Base-by-base conservation (phyloP, 2,888 invertebrate species). In the Arge pagana region DNA sequence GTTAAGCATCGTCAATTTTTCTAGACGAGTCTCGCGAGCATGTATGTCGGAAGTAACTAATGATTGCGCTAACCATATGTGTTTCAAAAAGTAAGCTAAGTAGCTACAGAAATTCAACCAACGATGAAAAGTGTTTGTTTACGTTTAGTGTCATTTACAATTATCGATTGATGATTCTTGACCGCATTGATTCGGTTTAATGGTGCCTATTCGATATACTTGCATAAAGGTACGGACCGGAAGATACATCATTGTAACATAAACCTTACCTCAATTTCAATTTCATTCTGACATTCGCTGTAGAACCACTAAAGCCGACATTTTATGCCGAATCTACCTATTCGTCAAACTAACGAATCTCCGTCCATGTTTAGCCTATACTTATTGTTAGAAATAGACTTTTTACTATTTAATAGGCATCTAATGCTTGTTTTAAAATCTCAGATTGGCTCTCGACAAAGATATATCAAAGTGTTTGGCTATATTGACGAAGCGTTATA, bases 41-140 rank as follows among this genome's bases (percentile, higher is more conserved):
- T 45, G 23, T 3, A 10, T 23, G 31, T 16, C 33, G 4, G 35
- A 30, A 30, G 31, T 30, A 6, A 42, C 3, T n/a, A 30, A 16
- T 11, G 23, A 33, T 33, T 33, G 35, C 10, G 21, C 15, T 33
- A 15, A 4, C 23, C 21, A 33, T 35, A 23, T 45, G 13, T 45
- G 45, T 35, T n/a, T n/a, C n/a, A 45, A 45, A 45, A 45, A 45
- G 45, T 35, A 23, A 23, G 45, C 31, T n/a, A n/a, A n/a, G n/a
- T n/a, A n/a, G n/a, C n/a, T n/a, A n/a, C n/a, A n/a, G n/a, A n/a
- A n/a, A n/a, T n/a, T n/a, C n/a, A n/a, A n/a, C n/a, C n/a, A n/a
- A n/a, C n/a, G n/a, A n/a, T n/a, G n/a, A n/a, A n/a, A n/a, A n/a
- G n/a, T n/a, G n/a, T n/a, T n/a, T n/a, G n/a, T n/a, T n/a, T n/a